Evolutionary conservation across 2,797 vertebrate species (phyloP).

Genomic region (Nannoperca australis): DNA sequence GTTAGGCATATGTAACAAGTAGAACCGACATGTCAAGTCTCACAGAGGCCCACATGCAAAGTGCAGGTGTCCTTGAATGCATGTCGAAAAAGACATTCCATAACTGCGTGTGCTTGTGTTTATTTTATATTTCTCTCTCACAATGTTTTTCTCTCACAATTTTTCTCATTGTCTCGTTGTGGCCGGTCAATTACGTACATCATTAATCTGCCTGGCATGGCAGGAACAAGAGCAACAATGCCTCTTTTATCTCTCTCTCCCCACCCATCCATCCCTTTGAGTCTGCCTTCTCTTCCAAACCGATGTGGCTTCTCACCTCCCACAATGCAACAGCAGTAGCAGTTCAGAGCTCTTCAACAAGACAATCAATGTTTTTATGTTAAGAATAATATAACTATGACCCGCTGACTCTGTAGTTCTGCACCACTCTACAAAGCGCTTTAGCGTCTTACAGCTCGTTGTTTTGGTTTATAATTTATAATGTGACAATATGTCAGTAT

Average conservation of each 20-base stretch:
- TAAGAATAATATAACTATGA: neutral
- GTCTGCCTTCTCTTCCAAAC: neutral
- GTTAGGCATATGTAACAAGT: neutral
- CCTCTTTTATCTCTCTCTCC: conserved; percentile 22
- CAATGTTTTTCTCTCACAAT: neutral
- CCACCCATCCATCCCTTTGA: neutral
- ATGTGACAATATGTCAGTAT: neutral
- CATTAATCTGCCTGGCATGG: conserved; percentile 49
- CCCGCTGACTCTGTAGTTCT: neutral
- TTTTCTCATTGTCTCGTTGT: conserved; percentile 14
- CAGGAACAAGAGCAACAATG: conserved; percentile 48
- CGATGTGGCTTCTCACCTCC: conserved; percentile 14
- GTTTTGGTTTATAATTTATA: neutral
- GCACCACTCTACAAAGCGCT: neutral
- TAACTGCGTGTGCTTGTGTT: neutral
- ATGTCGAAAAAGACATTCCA: neutral
- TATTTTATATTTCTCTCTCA: neutral
- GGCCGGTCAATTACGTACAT: conserved; percentile 37
- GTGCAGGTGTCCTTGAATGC: neutral
- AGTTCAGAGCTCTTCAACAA: neutral
- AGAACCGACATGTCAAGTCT: neutral
- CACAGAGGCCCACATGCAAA: neutral
- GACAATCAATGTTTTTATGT: neutral
- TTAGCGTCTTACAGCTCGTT: neutral
- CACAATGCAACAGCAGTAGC: conserved; percentile 2